These are phyloP conservation scores for Gopherus flavomarginatus DNA, from an alignment of 2,113 vertebrate genomes.

Conservation along the genomic window DNA sequence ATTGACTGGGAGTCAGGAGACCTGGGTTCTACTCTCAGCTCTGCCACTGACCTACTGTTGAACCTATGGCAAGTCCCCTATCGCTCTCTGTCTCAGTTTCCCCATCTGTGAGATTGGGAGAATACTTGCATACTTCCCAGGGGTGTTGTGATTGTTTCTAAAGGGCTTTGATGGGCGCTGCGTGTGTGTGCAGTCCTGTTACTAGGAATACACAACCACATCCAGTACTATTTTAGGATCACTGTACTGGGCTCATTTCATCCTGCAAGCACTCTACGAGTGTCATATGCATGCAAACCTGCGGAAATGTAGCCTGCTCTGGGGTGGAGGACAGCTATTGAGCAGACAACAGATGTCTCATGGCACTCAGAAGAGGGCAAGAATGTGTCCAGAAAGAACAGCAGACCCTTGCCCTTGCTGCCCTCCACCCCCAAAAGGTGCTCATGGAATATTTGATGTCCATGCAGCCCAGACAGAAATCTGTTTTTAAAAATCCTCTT, in stretches of 20 bases:
- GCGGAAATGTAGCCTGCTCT: not conserved
- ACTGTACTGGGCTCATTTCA: accelerated
- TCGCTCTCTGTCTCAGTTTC: not conserved
- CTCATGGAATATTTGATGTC: accelerated
- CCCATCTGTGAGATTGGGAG: not conserved
- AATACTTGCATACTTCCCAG: not conserved
- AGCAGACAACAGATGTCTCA: not conserved
- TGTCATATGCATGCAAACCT: not conserved
- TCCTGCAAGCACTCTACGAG: not conserved
- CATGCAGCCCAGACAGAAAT: not conserved
- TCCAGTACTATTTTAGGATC: accelerated
- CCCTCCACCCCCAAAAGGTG: not conserved
- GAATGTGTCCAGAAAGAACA: not conserved
- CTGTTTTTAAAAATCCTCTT: not conserved
- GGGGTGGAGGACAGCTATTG: not conserved
- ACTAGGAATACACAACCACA: not conserved
- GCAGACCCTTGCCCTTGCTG: not conserved
- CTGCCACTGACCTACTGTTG: not conserved
- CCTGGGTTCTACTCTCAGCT: not conserved
- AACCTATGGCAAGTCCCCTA: not conserved
- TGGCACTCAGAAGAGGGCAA: not conserved
- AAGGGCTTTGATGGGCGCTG: not conserved
- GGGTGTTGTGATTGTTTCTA: not conserved
- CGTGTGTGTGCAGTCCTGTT: not conserved
- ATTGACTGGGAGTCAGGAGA: not conserved